Base-by-base conservation (phyloP, 2,113 vertebrate species). In the Corythoichthys intestinalis region DNA sequence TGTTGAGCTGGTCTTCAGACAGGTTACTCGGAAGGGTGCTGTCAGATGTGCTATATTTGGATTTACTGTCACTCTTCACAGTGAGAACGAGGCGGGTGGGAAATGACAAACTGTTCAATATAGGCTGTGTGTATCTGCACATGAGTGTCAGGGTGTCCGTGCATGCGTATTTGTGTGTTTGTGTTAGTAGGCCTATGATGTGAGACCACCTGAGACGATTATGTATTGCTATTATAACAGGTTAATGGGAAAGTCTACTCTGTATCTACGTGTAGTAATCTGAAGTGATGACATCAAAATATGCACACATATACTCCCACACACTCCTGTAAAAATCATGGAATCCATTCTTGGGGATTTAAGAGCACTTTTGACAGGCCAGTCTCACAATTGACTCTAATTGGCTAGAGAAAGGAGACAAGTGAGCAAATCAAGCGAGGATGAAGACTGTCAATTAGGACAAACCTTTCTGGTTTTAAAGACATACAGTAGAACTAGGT, bases 361-460 rank as follows among this genome's bases (percentile, higher is more conserved):
- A 35, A 41, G 69, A 71, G 70, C 67, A 64, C 73, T 72, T 77
- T 73, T 67, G 53, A 59, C 49, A 49, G 81, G 80, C 67, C 48
- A 59, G 2, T 71, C 72, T 79, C 65, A 59, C 54, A 74, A 54
- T 69, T 64, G 35, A 65, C 78, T 82, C 67, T 89, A 89, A 89
- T 89, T 87, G 87, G 85, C 76, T 70, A 63, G 69, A 72, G 74
- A 59, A 80, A 48, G 61, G 44, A 81, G 81, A 74, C 67, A 68
- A 76, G 28, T 48, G 80, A 72, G 69, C 50, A 20, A 56, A 80
- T 75, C 53, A 72, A 83, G 77, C 44, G 49, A 75, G 61, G 74
- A 67, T 65, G 38, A 73, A 76, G 66, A 73, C 63, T 3, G 67
- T 70, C 72, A 67, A 70, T 69, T 17, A 2, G 60, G 66, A 74